A percentile compares a stretch with the other conserved stretches of the same genome.
Conservation (phyloP, 37 sponge, comb jelly and placozoan species). For the Beroe ovata region DNA sequence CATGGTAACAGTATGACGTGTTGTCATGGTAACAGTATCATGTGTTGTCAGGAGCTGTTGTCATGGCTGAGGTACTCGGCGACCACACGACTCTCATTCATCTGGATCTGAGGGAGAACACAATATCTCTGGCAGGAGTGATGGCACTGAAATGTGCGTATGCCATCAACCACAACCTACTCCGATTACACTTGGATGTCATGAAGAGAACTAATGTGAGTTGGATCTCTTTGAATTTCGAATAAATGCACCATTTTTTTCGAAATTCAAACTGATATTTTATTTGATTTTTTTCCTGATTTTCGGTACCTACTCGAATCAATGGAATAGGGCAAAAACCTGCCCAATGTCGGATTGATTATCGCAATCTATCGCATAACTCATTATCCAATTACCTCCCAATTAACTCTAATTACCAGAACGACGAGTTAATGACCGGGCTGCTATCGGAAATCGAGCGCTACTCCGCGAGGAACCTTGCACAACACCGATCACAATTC, state of each 20-base stretch:
- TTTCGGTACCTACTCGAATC: no score
- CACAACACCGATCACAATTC: neutral
- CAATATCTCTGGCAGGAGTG: constrained; percentile 37
- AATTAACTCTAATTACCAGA: no score
- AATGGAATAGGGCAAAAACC: no score
- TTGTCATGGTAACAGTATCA: no score
- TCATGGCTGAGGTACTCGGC: constrained; percentile 51
- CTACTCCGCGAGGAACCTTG: constrained; percentile 8
- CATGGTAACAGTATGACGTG: no score
- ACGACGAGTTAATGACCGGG: constrained; percentile 37
- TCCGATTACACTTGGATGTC: constrained; percentile 52
- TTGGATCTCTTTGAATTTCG: no score
- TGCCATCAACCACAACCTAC: constrained; percentile 56
- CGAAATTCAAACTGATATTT: no score
- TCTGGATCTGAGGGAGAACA: constrained; percentile 59
- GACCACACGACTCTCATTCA: constrained; percentile 63
- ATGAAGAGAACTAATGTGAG: constrained; percentile 38
- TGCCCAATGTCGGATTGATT: no score
- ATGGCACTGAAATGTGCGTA: constrained; percentile 62
- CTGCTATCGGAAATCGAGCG: constrained; percentile 25
- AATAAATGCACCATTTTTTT: no score
- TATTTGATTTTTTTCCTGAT: no score
- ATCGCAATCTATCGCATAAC: no score
- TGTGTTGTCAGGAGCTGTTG: constrained; percentile 48
- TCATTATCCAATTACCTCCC: no score